Conservation (phyloP, 2,888 invertebrate genomes). For the Elaeidobius kamerunicus region DNA sequence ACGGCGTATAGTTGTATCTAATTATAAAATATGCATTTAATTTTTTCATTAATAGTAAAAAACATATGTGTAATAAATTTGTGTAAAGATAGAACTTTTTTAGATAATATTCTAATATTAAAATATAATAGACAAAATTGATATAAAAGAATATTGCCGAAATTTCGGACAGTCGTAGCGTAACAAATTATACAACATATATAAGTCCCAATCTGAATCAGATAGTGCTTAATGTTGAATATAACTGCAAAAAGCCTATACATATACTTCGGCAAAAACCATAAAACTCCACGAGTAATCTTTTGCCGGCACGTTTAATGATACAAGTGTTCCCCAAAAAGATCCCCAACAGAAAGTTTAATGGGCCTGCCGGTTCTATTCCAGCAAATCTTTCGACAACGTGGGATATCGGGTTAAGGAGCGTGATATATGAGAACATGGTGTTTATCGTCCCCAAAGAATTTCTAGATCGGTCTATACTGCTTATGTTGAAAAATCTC, state of each 20-base stretch:
- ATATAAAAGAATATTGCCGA: no score
- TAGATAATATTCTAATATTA: no score
- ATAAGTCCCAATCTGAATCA: constrained; percentile 7
- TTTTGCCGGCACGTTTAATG: constrained; percentile 26
- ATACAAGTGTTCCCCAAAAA: constrained; percentile 20
- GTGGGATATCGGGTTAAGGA: constrained; percentile 8
- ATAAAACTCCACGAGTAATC: constrained; percentile 22
- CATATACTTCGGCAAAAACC: constrained; percentile 14
- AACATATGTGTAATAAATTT: no score
- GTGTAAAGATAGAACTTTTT: no score
- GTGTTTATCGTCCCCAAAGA: not conserved
- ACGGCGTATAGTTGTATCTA: no score
- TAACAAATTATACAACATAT: no score
- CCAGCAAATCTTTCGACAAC: constrained; percentile 21
- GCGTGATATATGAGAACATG: constrained; percentile 15
- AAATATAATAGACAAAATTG: no score
- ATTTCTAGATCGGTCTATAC: not conserved
- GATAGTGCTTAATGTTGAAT: constrained; percentile 19
- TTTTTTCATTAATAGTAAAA: no score
- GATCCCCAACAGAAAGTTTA: constrained; percentile 22
- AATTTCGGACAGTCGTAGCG: no score
- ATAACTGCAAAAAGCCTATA: constrained; percentile 21
- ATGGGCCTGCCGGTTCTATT: constrained; percentile 18
- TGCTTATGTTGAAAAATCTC: no score
- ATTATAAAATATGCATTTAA: no score